phyloP scores from a whole-genome alignment of 2,113 vertebrate species.

The Oncorhynchus masou region DNA sequence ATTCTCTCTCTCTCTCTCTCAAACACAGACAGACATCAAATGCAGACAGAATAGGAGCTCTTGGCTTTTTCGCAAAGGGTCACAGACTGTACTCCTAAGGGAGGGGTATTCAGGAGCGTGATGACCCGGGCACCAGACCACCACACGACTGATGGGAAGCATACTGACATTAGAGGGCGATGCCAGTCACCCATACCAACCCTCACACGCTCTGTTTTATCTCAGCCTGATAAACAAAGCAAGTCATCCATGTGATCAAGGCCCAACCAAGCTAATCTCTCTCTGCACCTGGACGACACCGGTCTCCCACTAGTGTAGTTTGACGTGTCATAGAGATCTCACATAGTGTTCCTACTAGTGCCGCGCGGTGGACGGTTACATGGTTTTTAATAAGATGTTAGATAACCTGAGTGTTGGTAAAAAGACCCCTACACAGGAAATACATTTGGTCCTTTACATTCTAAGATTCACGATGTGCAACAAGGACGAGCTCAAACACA shows the following conservation, averaged over 20 bases:
- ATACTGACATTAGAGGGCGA: conserved; percentile 8
- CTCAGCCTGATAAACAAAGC: not conserved
- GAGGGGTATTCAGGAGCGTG: conserved; percentile 24
- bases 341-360: not conserved
- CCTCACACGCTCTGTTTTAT: conserved; percentile 24
- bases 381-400: not conserved
- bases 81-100: conserved; percentile 6
- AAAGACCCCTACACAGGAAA: not conserved
- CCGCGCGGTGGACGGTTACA: not conserved
- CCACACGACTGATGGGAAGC: conserved; percentile 48
- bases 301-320: not conserved
- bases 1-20: conserved; percentile 26
- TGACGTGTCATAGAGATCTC: not conserved
- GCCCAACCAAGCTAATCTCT: conserved; percentile 30
- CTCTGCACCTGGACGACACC: conserved; percentile 8
- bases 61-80: conserved; percentile 39
- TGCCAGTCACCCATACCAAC: conserved; percentile 10
- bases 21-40: conserved; percentile 48
- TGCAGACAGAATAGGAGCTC: conserved; percentile 4
- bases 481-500: too few relatives aligned
- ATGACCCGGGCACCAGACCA: conserved; percentile 33
- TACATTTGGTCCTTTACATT: too few relatives aligned
- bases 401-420: not conserved
- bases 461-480: too few relatives aligned
- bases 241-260: not conserved